phyloP scores from a whole-genome alignment of 2,888 invertebrate genomes.

The Macrophya annulata region DNA sequence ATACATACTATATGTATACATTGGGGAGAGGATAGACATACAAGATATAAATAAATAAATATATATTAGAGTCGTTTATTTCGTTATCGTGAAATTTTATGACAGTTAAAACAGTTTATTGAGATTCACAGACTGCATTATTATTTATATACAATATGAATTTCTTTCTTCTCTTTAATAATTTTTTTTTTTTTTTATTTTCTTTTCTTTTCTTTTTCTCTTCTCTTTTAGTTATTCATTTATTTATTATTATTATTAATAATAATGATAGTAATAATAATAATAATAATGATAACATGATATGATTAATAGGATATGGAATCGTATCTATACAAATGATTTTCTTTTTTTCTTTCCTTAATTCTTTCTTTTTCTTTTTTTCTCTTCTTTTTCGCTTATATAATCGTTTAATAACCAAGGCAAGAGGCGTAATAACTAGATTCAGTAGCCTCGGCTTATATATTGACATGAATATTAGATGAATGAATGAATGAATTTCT shows the following conservation, averaged over 20 bases:
- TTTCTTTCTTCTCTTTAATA: neutral
- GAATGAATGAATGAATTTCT: neutral
- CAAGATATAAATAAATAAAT: neutral
- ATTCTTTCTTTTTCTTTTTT: neutral
- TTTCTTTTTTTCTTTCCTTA: neutral
- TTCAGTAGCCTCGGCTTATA: neutral
- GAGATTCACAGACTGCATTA: neutral
- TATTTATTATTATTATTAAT: neutral
- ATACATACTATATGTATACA: no score
- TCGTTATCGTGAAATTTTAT: conserved; percentile 10
- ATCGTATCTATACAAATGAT: conserved; percentile 70
- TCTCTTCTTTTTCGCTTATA: neutral
- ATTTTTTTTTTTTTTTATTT: neutral
- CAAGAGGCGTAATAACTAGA: neutral
- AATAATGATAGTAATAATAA: neutral
- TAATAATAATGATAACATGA: conserved; percentile 63
- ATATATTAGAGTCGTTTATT: neutral
- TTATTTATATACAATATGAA: conserved; percentile 1
- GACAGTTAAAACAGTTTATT: conserved; percentile 9
- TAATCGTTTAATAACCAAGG: neutral
- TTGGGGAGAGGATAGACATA: neutral
- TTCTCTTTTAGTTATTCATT: neutral
- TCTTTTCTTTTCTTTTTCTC: neutral
- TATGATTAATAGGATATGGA: conserved; percentile 76
- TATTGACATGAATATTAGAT: conserved; percentile 11